Evolutionary conservation across 2,888 invertebrate species (phyloP), one percentile per base, ranked within the genome.

Genomic region (Fabriciana adippe): DNA sequence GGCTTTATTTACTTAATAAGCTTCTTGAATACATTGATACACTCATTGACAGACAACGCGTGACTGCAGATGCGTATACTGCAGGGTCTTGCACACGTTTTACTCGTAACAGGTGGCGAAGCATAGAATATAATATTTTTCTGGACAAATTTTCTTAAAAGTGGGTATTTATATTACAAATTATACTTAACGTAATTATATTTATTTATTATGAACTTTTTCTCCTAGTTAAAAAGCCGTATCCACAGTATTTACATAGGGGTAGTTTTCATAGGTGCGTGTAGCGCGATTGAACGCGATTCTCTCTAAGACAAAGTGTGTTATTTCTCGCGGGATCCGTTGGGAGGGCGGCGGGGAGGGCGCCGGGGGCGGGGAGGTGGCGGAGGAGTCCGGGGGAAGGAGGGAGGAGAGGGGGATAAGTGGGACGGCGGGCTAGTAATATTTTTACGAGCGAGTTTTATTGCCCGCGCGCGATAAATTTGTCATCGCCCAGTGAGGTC

Each of bases 391-490:
- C 65, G 60, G 55, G 66, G 59, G 64, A 67, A 68, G 54, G 61
- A 60, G 53, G 63, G 70, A 57, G 63, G 51, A 55, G 64, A 61
- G 66, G 66, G 66, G 45, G 66, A 64, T 62, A 56, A 31, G 55
- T 59, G 45, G 57, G 57, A 59, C 15, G 69, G 66, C 62, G 55
- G 68, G 79, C 83, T 80, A 81, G 85, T 90, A 86, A 90, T 90
- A 91, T 88, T 89, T 90, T 91, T 90, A 90, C 86, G 90, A 89
- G 86, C 81, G 79, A 72, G 83, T 89, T 89, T 89, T 91, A 89
- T 88, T 86, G 87, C 61, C 61, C 78, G 73, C 79, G 80, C 81
- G 82, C 87, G 83, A 90, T 90, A 88, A 88, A 89, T 90, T 89
- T 90, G 90, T 89, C 89, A 90, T 87, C 87, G 82, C 74, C 69